Evolutionary conservation across 2,888 invertebrate species (phyloP).

Genomic region (Vesta saturnalis): DNA sequence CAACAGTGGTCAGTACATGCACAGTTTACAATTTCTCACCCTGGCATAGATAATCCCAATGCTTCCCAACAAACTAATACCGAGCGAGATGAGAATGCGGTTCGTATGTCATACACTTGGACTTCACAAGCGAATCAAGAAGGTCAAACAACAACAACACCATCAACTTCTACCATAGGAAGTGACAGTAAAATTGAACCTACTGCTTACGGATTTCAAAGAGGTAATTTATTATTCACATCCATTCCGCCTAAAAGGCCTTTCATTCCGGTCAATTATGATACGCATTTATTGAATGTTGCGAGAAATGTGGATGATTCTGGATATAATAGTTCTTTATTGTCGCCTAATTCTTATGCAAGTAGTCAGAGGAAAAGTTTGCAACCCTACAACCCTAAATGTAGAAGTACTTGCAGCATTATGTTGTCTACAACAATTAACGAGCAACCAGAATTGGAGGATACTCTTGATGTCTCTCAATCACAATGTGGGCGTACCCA

Average conservation of each 20-base stretch:
- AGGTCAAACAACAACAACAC: slow-evolving; percentile 20
- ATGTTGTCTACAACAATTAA: slow-evolving; percentile 67
- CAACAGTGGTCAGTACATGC: slow-evolving; percentile 77
- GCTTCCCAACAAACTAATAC: slow-evolving; percentile 58
- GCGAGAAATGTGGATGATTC: slow-evolving; percentile 35
- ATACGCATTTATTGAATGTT: slow-evolving; percentile 6
- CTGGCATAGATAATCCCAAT: slow-evolving; percentile 57
- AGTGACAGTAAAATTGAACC: slow-evolving; percentile 31
- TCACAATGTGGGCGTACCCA: slow-evolving; percentile 57
- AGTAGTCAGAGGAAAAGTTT: slow-evolving; percentile 53
- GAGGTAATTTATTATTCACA: slow-evolving; percentile 66
- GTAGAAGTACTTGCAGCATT: slow-evolving; percentile 76
- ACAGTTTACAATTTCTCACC: slow-evolving; percentile 71
- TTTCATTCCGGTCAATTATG: slow-evolving; percentile 13
- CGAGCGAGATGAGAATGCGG: slow-evolving; percentile 64
- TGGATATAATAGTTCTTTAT: slow-evolving; percentile 67
- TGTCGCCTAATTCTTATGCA: slow-evolving; percentile 59
- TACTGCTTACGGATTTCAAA: slow-evolving; percentile 61
- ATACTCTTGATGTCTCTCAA: slow-evolving; percentile 33
- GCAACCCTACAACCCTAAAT: slow-evolving; percentile 64
- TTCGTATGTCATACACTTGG: slow-evolving; percentile 66
- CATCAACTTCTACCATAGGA: slow-evolving; percentile 31
- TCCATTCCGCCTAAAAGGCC: slow-evolving; percentile 60
- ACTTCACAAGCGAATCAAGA: slow-evolving; percentile 53
- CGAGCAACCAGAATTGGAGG: slow-evolving; percentile 54